Evolutionary conservation across 2,113 vertebrate genomes (phyloP).

Genomic region (Megaceryle torquata): DNA sequence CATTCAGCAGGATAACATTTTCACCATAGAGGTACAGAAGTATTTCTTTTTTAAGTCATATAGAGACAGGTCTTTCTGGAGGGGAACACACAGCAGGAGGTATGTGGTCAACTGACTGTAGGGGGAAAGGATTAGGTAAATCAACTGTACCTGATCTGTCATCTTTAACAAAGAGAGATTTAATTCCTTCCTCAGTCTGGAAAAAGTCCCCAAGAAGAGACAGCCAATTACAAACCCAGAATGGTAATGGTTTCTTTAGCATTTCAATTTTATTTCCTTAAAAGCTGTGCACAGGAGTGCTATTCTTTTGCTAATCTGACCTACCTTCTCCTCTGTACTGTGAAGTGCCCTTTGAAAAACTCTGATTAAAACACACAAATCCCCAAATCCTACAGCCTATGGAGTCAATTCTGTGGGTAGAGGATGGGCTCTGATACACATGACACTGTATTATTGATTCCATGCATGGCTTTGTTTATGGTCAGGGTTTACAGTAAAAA

Average conservation of each 20-base stretch:
- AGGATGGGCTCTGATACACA: background rate
- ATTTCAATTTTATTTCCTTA: constrained; percentile 1
- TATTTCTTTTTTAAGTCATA: background rate
- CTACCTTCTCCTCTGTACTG: background rate
- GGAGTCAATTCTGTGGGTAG: background rate
- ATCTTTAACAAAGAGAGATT: background rate
- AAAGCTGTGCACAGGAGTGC: background rate
- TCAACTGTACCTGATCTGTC: background rate
- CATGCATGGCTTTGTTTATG: background rate
- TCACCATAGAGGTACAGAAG: background rate
- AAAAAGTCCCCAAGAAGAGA: background rate
- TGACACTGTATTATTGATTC: background rate
- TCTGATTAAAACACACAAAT: background rate
- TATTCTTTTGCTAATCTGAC: background rate
- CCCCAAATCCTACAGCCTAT: background rate
- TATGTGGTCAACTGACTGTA: background rate
- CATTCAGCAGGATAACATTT: background rate
- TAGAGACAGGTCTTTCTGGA: background rate
- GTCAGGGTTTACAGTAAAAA: constrained; percentile 13
- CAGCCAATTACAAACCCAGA: background rate
- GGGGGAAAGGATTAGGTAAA: background rate
- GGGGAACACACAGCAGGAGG: background rate
- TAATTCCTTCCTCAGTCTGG: background rate
- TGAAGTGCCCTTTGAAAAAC: background rate
- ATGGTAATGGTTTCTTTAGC: background rate